A percentile compares a stretch with the other conserved stretches of the same genome.
These are phyloP conservation scores for Drosophila bocqueti DNA, from an alignment of 1,140 invertebrate species.

Conservation along the genomic window DNA sequence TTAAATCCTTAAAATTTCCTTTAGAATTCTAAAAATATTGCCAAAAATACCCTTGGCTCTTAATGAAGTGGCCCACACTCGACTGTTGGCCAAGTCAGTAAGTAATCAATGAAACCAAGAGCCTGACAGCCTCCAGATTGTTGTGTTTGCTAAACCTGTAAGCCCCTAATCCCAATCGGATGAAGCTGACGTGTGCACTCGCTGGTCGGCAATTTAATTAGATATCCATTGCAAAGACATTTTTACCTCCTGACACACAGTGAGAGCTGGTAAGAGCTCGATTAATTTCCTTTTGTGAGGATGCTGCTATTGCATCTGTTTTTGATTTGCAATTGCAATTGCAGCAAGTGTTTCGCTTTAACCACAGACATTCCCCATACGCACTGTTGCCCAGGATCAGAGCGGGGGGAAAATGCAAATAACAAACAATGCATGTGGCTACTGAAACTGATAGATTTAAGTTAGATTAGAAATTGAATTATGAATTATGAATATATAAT, in stretches of 20 bases:
- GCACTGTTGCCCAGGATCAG: not conserved
- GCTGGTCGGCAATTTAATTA: slow-evolving; percentile 22
- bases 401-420: not conserved
- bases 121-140: not conserved
- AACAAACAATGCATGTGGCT: not conserved
- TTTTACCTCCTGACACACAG: not conserved
- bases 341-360: not conserved
- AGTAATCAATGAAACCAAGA: not conserved
- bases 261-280: not conserved
- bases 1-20: not conserved
- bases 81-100: slow-evolving; percentile 1
- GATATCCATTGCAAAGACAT: slow-evolving; percentile 19
- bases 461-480: not conserved
- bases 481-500: too few relatives aligned
- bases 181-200: slow-evolving; percentile 21
- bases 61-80: slow-evolving; percentile 9
- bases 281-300: slow-evolving; percentile 4
- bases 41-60: not conserved
- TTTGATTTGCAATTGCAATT: slow-evolving; percentile 4
- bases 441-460: not conserved
- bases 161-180: slow-evolving; percentile 22
- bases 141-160: not conserved
- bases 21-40: not conserved
- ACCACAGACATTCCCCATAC: slow-evolving; percentile 15
- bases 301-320: not conserved